These are phyloP conservation scores for Mastomys coucha DNA, from an alignment of 2,113 vertebrate genomes.

Conservation along the genomic window DNA sequence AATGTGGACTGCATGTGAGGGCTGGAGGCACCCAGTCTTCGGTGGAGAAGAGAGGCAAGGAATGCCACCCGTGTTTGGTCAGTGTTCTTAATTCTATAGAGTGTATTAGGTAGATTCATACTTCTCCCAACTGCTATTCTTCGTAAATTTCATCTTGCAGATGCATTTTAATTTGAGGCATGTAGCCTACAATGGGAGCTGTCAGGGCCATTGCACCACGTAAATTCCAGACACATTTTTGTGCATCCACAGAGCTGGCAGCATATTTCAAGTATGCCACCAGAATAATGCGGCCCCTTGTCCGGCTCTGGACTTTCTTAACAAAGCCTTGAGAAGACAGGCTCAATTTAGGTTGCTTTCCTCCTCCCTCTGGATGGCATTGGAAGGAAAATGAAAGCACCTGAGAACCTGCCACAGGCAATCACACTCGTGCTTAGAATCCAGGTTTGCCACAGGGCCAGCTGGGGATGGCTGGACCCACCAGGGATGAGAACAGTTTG, in stretches of 20 bases:
- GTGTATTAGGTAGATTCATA: neutral
- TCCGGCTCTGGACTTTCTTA: neutral
- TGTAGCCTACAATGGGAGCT: neutral
- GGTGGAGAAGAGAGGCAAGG: neutral
- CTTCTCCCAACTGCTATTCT: neutral
- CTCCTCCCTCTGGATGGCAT: neutral
- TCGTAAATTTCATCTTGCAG: constrained; percentile 8
- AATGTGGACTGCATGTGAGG: neutral
- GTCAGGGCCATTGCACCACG: neutral
- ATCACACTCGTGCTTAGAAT: constrained; percentile 29
- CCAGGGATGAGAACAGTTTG: constrained; percentile 9
- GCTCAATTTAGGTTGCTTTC: constrained; percentile 35
- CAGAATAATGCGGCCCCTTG: neutral
- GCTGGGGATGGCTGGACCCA: constrained; percentile 5
- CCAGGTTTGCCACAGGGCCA: neutral
- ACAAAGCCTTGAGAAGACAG: constrained; percentile 46
- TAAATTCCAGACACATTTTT: constrained; percentile 12
- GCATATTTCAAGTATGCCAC: neutral
- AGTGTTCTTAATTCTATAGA: neutral
- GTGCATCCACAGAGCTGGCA: neutral
- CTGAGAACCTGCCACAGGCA: constrained; percentile 32
- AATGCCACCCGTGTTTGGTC: accelerated
- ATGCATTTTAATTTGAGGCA: neutral
- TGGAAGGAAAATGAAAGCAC: constrained; percentile 61
- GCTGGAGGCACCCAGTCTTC: neutral